Conservation (phyloP, 2,888 invertebrate species). For the Lepidocyrtinus sp. region DNA sequence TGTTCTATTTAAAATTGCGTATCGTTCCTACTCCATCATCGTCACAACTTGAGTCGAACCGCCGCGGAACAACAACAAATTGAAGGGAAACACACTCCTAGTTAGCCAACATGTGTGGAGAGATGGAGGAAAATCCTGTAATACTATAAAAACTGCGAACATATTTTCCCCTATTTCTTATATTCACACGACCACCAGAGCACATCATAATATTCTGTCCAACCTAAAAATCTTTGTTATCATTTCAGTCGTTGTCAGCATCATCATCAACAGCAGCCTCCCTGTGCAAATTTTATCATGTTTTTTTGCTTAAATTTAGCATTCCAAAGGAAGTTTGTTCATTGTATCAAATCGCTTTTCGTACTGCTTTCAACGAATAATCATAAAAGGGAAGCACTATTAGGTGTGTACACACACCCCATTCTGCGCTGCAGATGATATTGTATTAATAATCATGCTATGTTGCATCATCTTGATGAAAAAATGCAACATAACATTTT, state of each 20-base stretch:
- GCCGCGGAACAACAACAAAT: neutral
- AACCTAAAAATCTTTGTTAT: slow-evolving; percentile 9
- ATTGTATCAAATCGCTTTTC: slow-evolving; percentile 33
- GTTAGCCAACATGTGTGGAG: neutral
- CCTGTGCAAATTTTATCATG: slow-evolving; percentile 30
- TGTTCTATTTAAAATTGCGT: neutral
- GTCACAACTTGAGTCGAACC: neutral
- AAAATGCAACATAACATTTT: too few relatives aligned
- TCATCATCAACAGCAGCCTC: slow-evolving; percentile 18
- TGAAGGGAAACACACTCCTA: neutral
- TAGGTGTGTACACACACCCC: neutral
- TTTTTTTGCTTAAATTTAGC: slow-evolving; percentile 36
- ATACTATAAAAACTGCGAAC: neutral
- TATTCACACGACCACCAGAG: neutral
- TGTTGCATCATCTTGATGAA: neutral
- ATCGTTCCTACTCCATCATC: neutral
- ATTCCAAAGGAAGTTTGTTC: slow-evolving; percentile 38
- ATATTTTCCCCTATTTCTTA: neutral
- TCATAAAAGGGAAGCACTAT: neutral
- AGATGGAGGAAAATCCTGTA: neutral
- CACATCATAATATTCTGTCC: neutral
- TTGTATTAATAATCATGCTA: neutral
- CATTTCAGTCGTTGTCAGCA: slow-evolving; percentile 3
- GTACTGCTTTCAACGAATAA: neutral
- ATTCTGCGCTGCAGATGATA: neutral